A percentile compares a stretch with the other conserved stretches of the same genome.
phyloP scores from a whole-genome alignment of 2,113 vertebrate genomes.

The Nothobranchius kuhntae region DNA sequence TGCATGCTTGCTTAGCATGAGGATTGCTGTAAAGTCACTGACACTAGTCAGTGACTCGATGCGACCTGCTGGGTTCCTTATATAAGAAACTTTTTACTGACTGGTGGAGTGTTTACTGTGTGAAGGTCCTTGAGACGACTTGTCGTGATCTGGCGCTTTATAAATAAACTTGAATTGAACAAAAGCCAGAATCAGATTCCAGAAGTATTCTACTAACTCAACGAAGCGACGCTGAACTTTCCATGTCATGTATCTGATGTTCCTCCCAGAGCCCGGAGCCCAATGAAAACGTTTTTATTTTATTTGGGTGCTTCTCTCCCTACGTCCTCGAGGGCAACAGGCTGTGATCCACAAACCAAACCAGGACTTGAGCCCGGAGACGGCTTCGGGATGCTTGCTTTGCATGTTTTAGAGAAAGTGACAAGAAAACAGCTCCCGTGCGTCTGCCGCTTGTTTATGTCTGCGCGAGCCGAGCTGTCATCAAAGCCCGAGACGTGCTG shows the following conservation, averaged over 20 bases:
- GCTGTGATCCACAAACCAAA: constrained; percentile 32
- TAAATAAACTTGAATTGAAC: too few relatives aligned
- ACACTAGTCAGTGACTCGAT: too few relatives aligned
- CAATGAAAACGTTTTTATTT: constrained; percentile 22
- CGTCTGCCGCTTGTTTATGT: constrained; percentile 39
- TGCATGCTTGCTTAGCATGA: too few relatives aligned
- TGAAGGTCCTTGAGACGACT: too few relatives aligned
- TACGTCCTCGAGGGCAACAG: constrained; percentile 23
- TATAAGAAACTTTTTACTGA: too few relatives aligned
- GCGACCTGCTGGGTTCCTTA: too few relatives aligned
- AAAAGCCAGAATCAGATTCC: too few relatives aligned
- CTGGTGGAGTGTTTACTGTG: too few relatives aligned
- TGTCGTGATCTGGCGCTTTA: too few relatives aligned
- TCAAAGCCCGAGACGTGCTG: constrained; percentile 64
- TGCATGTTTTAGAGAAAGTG: constrained; percentile 34
- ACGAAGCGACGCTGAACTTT: too few relatives aligned
- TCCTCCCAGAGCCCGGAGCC: constrained; percentile 21
- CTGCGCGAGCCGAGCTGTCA: constrained; percentile 27
- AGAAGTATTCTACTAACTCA: too few relatives aligned
- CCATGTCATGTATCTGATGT: not conserved
- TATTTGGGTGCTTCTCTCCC: constrained; percentile 26
- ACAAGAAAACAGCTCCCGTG: constrained; percentile 36
- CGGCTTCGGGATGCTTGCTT: constrained; percentile 15
- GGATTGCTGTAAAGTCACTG: too few relatives aligned
- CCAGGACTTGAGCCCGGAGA: constrained; percentile 18